These are phyloP conservation scores for Mythimna lalbum DNA, from an alignment of 2,888 invertebrate species.

Conservation along the genomic window DNA sequence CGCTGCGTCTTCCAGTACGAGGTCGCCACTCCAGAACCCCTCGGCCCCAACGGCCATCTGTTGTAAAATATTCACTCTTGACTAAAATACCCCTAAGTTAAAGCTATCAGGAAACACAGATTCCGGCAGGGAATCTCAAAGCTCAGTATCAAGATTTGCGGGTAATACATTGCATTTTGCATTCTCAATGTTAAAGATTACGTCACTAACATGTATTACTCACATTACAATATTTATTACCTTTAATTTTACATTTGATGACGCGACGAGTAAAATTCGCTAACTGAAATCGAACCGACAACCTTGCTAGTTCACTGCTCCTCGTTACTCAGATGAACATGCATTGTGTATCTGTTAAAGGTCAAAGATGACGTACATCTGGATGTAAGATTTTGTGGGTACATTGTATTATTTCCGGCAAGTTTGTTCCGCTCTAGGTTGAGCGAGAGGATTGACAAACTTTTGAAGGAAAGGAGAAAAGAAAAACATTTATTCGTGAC, in stretches of 20 bases:
- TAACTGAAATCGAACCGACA: slow-evolving; percentile 46
- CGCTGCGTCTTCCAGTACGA: too few relatives aligned
- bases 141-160: not conserved
- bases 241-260: slow-evolving; percentile 54
- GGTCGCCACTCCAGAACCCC: too few relatives aligned
- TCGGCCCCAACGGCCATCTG: too few relatives aligned
- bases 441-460: too few relatives aligned
- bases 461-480: too few relatives aligned
- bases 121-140: too few relatives aligned
- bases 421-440: too few relatives aligned
- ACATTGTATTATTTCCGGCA: slow-evolving; percentile 5
- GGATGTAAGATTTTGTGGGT: not conserved
- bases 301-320: slow-evolving; percentile 59
- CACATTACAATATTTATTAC: slow-evolving; percentile 32
- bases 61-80: too few relatives aligned
- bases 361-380: not conserved
- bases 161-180: not conserved
- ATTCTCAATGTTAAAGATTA: slow-evolving; percentile 33
- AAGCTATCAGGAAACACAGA: too few relatives aligned
- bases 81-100: too few relatives aligned
- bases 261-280: slow-evolving; percentile 44
- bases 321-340: slow-evolving; percentile 44
- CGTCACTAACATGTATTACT: slow-evolving; percentile 39
- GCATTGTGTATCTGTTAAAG: slow-evolving; percentile 2
- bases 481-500: too few relatives aligned